Base-by-base conservation (phyloP, 1,140 invertebrate species). In the Drosophila cardini region DNA sequence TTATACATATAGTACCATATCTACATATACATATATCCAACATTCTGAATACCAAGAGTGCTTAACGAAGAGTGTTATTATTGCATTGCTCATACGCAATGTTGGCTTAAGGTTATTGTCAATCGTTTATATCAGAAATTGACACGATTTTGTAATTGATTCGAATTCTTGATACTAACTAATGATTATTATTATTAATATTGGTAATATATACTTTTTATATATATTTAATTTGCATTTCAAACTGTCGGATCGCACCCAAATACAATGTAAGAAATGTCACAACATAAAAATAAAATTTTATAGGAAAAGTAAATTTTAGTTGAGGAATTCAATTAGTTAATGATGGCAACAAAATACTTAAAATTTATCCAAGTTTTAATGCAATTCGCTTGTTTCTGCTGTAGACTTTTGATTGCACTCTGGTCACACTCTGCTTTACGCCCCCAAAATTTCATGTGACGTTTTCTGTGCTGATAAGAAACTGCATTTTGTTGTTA, bases 131-230 rank as follows among this genome's bases (percentile, higher is more conserved):
- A 69, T 46, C 65, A 73, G 58, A 71, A 75, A 65, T 79, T 71
- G 79, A 77, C 83, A 87, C 84, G 76, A 72, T 80, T 69, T 72
- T 50, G 50, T 77, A 83, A 83, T 89, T 87, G 84, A 87, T 73
- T 69, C 58, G 6, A 60, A 74, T 26, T 26, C 21, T 26, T 26
- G 21, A 26, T 26, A 5, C 21, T 26, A n/a, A n/a, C n/a, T n/a
- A n/a, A 42, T 81, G 70, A 78, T 75, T 75, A 72, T 58, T 13
- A 56, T 40, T 65, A 71, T 86, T 63, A 68, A 55, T 48, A 43
- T 58, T 50, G 62, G 53, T 4, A 26, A 4, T 26, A 3, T 26
- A 2, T 26, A 26, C 4, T 4, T 43, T 61, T 65, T 64, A 50
- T 69, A 50, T 69, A 46, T 16, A 36, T 53, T 34, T 36, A 26